Evolutionary conservation across 2,113 vertebrate species (phyloP).

Genomic region (Dendrocopos noguchii): DNA sequence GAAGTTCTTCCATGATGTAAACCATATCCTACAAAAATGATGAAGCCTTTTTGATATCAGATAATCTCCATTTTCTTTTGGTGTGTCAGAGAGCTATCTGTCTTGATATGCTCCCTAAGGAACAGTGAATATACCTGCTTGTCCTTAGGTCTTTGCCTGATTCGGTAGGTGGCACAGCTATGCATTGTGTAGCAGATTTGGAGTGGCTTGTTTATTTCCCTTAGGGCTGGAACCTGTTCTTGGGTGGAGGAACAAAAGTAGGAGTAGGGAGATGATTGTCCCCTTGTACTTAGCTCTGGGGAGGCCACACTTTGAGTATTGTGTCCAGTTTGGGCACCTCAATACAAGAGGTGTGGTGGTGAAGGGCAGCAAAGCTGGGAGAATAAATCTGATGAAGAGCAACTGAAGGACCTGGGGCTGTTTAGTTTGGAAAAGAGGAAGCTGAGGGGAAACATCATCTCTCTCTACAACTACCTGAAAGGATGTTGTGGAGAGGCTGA

Average conservation of each 20-base stretch:
- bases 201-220: background rate
- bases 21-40: background rate
- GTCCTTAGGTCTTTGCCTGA: background rate
- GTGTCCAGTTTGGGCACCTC: no score
- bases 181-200: background rate
- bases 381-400: no score
- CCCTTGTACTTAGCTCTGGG: no score
- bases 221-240: background rate
- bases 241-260: background rate
- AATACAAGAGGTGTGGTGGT: no score
- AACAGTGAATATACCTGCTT: background rate
- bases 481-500: no score
- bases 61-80: constrained; percentile 5
- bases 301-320: no score
- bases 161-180: background rate
- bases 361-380: no score
- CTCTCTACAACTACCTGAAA: no score
- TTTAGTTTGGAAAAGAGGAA: no score
- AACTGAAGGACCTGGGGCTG: no score
- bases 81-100: background rate
- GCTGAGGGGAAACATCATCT: no score
- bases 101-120: background rate
- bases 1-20: constrained; percentile 17
- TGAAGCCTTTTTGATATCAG: background rate
- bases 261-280: no score